phyloP scores from a whole-genome alignment of 2,113 vertebrate species.

The Amphilophus citrinellus region DNA sequence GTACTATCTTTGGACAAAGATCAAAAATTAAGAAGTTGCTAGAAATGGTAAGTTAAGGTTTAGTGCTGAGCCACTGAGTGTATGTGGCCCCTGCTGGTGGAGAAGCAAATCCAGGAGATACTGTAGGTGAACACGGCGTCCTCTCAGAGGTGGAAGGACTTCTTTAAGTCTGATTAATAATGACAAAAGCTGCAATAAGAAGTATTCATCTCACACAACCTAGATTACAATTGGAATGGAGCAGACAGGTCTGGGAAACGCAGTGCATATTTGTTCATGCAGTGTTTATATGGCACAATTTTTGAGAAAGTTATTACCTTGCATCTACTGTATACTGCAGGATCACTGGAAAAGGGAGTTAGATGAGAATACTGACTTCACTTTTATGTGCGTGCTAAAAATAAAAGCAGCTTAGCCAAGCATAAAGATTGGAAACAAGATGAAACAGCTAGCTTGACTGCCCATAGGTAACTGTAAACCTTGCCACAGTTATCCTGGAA shows the following conservation, averaged over 20 bases:
- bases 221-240: neutral
- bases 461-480: neutral
- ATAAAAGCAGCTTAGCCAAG: neutral
- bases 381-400: neutral
- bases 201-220: constrained; percentile 15
- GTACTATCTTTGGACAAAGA: neutral
- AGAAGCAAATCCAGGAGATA: constrained; percentile 44
- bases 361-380: neutral
- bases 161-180: constrained; percentile 51
- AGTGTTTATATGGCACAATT: neutral
- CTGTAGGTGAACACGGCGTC: neutral
- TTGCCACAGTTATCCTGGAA: constrained; percentile 31
- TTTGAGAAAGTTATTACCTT: neutral
- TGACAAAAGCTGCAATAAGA: neutral
- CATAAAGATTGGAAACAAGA: neutral
- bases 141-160: constrained; percentile 13
- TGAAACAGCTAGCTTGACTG: neutral
- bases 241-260: neutral
- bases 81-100: constrained; percentile 28
- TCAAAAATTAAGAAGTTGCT: neutral
- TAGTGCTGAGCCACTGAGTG: neutral
- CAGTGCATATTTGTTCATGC: neutral
- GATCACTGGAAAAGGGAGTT: neutral
- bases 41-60: neutral
- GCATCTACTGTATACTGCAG: neutral